Evolutionary conservation across 2,888 invertebrate species (phyloP).

Genomic region (Eupithecia abbreviata): DNA sequence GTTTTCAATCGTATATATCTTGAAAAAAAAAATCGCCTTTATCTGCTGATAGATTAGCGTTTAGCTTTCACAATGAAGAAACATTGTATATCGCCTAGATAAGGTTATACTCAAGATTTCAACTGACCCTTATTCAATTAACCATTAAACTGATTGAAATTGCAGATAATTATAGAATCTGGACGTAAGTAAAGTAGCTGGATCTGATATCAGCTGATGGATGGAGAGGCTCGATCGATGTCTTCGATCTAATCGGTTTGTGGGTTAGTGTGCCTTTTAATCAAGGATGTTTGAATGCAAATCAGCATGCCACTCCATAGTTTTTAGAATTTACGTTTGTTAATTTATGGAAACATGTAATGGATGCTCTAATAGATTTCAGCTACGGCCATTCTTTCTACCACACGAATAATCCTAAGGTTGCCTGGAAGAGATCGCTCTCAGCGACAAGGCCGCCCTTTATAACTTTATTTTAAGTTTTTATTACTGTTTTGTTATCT

Average conservation of each 20-base stretch:
- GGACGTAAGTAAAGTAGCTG: conserved; percentile 30
- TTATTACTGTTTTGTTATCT: too few species aligned
- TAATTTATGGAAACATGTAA: too few species aligned
- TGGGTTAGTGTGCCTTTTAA: conserved; percentile 12
- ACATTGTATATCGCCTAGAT: neutral
- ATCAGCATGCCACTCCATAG: neutral
- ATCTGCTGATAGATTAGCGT: neutral
- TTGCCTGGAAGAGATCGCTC: too few species aligned
- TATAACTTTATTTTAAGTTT: too few species aligned
- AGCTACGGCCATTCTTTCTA: too few species aligned
- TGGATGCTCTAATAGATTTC: too few species aligned
- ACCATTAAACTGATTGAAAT: conserved; percentile 22
- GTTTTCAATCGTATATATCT: too few species aligned
- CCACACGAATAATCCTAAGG: too few species aligned
- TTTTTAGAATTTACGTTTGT: neutral
- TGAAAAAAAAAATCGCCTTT: too few species aligned
- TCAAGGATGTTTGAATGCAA: neutral
- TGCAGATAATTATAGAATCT: conserved; percentile 32
- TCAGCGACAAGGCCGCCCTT: too few species aligned
- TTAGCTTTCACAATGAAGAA: neutral
- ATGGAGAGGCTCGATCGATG: conserved; percentile 27
- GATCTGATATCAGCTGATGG: conserved; percentile 31
- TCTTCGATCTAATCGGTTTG: conserved; percentile 23
- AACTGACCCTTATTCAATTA: conserved; percentile 24
- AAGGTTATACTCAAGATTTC: conserved; percentile 1